Base-by-base conservation (phyloP, 2,113 vertebrate species). In the Oreochromis aureus region DNA sequence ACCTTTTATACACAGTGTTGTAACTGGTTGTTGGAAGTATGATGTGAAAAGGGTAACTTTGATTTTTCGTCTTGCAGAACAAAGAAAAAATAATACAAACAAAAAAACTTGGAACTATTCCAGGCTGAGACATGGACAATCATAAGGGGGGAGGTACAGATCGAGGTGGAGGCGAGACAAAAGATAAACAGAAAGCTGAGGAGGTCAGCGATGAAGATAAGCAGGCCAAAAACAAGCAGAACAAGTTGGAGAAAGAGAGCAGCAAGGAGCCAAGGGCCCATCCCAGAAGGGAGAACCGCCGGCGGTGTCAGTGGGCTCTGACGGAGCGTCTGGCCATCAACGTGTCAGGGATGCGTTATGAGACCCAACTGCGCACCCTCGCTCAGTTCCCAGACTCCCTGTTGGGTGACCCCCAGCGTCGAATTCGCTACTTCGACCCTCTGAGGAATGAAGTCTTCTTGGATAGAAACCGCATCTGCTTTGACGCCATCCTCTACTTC, bases 401-500 rank as follows among this genome's bases (percentile, higher is more conserved):
- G 3, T 90, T 98, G 73, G 97, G 97, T 0, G 96, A 98, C 92
- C 97, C 97, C 1, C 90, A 61, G 0, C 95, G 96, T 0, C 95
- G 97, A 0, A 82, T 96, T 0, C 97, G 92, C 6, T 98, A 97
- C 91, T 98, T 96, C 0, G 97, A 98, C 94, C 97, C 97, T 0
- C 69, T 96, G 4, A 94, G 97, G 2, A 96, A 97, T 1, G 97
- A 98, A 79, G 95, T 97, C 3, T 98, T 98, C 93, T 95, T 98
- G 91, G 97, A 98, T 94, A 94, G 97, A 0, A 98, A 97, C 85
- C 95, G 97, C 18, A 93, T 93, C 63, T 97, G 97, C 94, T 98
- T 98, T 24, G 97, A 98, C 4, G 97, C 97, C 88, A 97, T 98
- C 95, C 96, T 99, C 24, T 98, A 98, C 94, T 99, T 98, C 91